Evolutionary conservation across 2,888 invertebrate species (phyloP), one percentile per base, ranked within the genome.

Genomic region (Odontomyia ornata): DNA sequence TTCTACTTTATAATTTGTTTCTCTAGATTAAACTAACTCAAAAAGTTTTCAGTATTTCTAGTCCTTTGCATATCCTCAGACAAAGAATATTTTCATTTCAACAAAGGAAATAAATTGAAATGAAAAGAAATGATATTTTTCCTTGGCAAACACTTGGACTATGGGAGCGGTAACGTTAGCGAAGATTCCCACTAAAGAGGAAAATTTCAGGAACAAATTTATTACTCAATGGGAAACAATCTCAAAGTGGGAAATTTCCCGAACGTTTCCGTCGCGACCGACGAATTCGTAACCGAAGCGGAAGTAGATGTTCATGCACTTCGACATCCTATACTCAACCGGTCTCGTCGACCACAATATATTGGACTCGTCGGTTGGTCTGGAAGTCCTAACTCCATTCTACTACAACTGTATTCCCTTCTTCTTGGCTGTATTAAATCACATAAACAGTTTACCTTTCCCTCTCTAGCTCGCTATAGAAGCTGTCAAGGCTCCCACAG

Each of bases 241-340:
- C 79, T 79, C 78, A 79, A 80, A 80, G 80, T 79, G 79, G 79
- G 78, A 80, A 79, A 80, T 80, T 80, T 80, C 80, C 79, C 80
- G 80, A 80, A 79, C 75, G 76, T 77, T 79, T 79, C 80, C 79
- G 77, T 79, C 79, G 80, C 79, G 79, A 80, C 80, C 80, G 79
- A 79, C 79, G 79, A 80, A 80, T 79, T 80, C 79, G 80, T 80
- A 79, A 79, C 79, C 79, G 76, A 79, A 80, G 79, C 79, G 80
- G 80, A 80, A 79, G 78, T 79, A 75, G 76, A 71, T 76, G 78
- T 79, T 77, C 76, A 79, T 79, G 79, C 80, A 80, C 78, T 78
- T 78, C 78, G 78, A 78, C 78, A 78, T 77, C 75, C 77, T 77
- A 76, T 73, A 77, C 73, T 69, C 69, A 46, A 57, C 76, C 76